phyloP scores from a whole-genome alignment of 2,797 vertebrate species.

The Urocyon cinereoargenteus region DNA sequence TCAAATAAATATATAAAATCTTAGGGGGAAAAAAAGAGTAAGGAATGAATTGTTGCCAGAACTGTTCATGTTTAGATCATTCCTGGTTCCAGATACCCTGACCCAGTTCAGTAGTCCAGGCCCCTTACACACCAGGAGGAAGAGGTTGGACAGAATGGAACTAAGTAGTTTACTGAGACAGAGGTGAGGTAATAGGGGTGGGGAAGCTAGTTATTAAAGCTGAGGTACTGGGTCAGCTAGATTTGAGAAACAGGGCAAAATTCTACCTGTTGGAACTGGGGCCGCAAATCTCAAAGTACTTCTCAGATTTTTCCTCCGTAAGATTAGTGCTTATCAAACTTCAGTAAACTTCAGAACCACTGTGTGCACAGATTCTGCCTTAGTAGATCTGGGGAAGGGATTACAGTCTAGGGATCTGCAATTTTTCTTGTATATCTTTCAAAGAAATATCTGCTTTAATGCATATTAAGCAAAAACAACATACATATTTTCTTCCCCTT shows the following conservation, averaged over 20 bases:
- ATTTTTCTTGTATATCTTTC: neutral
- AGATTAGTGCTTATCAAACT: neutral
- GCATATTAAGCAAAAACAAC: neutral
- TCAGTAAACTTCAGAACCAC: neutral
- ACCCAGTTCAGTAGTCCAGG: neutral
- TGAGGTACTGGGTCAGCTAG: neutral
- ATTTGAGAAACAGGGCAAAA: neutral
- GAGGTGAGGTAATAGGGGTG: neutral
- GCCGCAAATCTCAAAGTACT: neutral
- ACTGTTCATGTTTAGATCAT: neutral
- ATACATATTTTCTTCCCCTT: neutral
- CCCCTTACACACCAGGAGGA: neutral
- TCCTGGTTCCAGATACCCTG: neutral
- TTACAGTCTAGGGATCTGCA: neutral
- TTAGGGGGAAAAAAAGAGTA: neutral
- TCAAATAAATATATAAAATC: no score
- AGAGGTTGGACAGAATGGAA: neutral
- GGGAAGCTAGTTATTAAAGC: neutral
- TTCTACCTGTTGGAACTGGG: neutral
- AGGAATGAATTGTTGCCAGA: neutral
- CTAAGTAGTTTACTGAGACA: neutral
- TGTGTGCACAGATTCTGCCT: neutral
- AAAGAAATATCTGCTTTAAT: slow-evolving; percentile 37
- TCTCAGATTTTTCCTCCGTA: neutral
- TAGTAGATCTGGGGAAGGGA: neutral